These are phyloP conservation scores for Anguilla obscura DNA, from an alignment of 2,797 vertebrate genomes.

Conservation along the genomic window DNA sequence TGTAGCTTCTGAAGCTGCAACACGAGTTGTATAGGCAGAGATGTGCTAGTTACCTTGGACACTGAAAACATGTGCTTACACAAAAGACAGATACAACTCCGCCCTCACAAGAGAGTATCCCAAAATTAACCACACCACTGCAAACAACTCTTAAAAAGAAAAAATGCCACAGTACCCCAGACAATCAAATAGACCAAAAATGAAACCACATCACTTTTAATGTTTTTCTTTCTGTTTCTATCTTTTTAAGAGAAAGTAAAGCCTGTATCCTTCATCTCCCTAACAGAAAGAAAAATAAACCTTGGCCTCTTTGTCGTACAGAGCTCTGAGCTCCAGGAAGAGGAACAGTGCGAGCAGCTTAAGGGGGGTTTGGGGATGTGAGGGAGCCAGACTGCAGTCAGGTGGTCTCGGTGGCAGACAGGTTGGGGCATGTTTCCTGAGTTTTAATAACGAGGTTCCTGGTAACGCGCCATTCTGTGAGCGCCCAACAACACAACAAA, in stretches of 20 bases:
- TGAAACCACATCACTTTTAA: not conserved
- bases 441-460: constrained; percentile 32
- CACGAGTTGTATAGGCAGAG: not conserved
- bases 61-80: not conserved
- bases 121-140: not conserved
- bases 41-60: not conserved
- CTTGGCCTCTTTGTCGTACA: not conserved
- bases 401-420: constrained; percentile 31
- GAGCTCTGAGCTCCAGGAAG: not conserved
- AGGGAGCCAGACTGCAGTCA: constrained; percentile 30
- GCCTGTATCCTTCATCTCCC: not conserved
- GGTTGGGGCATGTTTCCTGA: constrained; percentile 36
- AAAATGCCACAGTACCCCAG: not conserved
- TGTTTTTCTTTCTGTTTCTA: not conserved
- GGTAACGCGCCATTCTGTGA: constrained; percentile 30
- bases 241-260: not conserved
- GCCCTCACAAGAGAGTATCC: not conserved
- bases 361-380: not conserved
- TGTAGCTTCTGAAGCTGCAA: not conserved
- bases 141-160: not conserved
- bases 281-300: not conserved
- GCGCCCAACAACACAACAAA: constrained; percentile 21
- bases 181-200: not conserved
- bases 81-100: not conserved
- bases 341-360: not conserved